Percentiles rank a stretch among this genome's conserved stretches.
Conservation (phyloP, 2,113 vertebrate species). For the Leptocoma aspasia region DNA sequence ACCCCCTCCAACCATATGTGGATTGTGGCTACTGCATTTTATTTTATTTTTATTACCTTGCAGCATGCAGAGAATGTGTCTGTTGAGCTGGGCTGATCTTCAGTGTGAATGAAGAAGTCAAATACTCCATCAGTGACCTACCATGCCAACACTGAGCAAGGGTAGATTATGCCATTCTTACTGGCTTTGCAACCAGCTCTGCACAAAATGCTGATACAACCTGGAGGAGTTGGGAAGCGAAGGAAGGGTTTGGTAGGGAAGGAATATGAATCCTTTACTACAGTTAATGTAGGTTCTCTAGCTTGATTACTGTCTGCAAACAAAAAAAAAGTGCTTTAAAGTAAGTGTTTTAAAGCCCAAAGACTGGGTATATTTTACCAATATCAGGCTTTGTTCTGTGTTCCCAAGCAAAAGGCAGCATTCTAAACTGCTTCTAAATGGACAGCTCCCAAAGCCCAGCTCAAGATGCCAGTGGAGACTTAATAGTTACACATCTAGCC, state of each 20-base stretch:
- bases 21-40: not conserved
- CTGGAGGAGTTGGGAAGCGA: not conserved
- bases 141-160: not conserved
- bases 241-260: not conserved
- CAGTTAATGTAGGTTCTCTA: not conserved
- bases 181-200: not conserved
- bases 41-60: not conserved
- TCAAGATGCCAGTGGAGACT: not conserved
- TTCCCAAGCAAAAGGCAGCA: not conserved
- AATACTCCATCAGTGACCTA: not conserved
- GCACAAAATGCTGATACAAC: not conserved
- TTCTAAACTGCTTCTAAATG: not conserved
- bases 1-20: not conserved
- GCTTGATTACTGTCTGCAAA: not conserved
- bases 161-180: not conserved
- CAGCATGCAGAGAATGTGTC: not conserved
- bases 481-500: not conserved
- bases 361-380: not conserved
- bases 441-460: not conserved
- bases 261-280: not conserved
- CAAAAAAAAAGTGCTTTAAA: not conserved
- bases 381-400: not conserved
- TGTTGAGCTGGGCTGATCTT: not conserved
- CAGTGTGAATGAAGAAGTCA: not conserved
- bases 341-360: not conserved